A percentile compares a stretch with the other conserved stretches of the same genome.
These are phyloP conservation scores for Lysandra coridon DNA, from an alignment of 2,888 invertebrate species.

Conservation along the genomic window DNA sequence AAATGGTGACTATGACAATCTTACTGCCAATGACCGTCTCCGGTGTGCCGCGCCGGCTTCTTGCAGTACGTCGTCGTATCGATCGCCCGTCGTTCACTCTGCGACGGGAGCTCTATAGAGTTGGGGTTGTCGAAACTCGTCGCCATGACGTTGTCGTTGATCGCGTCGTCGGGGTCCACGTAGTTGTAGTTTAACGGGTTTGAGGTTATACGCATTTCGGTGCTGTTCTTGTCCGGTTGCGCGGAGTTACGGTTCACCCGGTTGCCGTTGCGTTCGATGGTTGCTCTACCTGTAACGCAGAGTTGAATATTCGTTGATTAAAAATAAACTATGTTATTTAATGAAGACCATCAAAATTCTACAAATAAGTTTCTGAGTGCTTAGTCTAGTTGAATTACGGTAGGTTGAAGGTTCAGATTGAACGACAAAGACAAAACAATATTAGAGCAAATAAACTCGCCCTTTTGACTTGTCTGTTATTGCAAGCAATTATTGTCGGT, in stretches of 20 bases:
- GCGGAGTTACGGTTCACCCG: constrained; percentile 68
- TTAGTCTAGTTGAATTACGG: too few relatives aligned
- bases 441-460: too few relatives aligned
- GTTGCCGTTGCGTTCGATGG: constrained; percentile 79
- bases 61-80: constrained; percentile 88
- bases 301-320: neutral
- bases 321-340: too few relatives aligned
- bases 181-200: constrained; percentile 88
- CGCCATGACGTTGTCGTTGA: constrained; percentile 75
- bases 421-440: too few relatives aligned
- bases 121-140: constrained; percentile 88
- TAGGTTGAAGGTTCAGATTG: too few relatives aligned
- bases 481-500: too few relatives aligned
- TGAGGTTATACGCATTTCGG: constrained; percentile 87
- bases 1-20: constrained; percentile 54
- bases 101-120: constrained; percentile 84
- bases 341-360: too few relatives aligned
- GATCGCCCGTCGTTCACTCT: constrained; percentile 69
- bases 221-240: constrained; percentile 61
- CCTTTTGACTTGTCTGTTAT: too few relatives aligned
- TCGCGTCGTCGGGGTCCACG: constrained; percentile 83
- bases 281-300: constrained; percentile 76
- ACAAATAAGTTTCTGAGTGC: too few relatives aligned
- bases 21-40: constrained; percentile 77
- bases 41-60: constrained; percentile 71